These are phyloP conservation scores for Esperia sulphurella DNA, from an alignment of 2,888 invertebrate species.

Conservation along the genomic window DNA sequence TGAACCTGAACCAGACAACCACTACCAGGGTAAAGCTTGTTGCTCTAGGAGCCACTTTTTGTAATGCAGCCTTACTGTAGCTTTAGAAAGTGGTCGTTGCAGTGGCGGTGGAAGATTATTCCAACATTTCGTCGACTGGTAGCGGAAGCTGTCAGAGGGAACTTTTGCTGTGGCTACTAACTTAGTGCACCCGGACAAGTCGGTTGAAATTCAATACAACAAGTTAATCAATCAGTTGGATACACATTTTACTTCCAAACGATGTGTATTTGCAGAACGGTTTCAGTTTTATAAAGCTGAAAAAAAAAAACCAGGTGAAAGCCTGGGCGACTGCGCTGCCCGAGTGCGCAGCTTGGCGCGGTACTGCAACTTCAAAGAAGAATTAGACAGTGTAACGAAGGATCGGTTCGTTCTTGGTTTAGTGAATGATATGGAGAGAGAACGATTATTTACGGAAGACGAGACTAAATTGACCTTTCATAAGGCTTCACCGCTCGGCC, in stretches of 20 bases:
- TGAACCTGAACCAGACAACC: no score
- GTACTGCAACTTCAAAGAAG: constrained; percentile 10
- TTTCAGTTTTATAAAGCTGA: constrained; percentile 12
- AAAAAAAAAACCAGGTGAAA: constrained; percentile 8
- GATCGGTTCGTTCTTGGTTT: constrained; percentile 16
- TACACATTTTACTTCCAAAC: constrained; percentile 8
- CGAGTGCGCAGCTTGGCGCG: constrained; percentile 9
- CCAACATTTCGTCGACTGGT: no score
- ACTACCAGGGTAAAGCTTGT: no score
- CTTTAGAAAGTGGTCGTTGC: no score
- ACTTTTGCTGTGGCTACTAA: neutral
- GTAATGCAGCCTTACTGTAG: no score
- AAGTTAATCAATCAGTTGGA: constrained; percentile 6
- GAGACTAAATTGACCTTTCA: constrained; percentile 13
- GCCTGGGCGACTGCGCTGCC: constrained; percentile 12
- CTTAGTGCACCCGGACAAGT: constrained; percentile 2
- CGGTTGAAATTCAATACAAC: constrained; percentile 6
- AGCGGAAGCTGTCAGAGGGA: no score
- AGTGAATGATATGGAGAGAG: constrained; percentile 11
- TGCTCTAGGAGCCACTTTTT: no score
- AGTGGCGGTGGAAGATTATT: no score
- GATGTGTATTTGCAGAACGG: constrained; percentile 10
- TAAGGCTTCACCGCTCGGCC: no score
- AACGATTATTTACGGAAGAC: constrained; percentile 15
- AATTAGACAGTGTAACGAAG: constrained; percentile 9